phyloP scores from a whole-genome alignment of 2,797 vertebrate genomes.

The Sebastes kiyomatsui region DNA sequence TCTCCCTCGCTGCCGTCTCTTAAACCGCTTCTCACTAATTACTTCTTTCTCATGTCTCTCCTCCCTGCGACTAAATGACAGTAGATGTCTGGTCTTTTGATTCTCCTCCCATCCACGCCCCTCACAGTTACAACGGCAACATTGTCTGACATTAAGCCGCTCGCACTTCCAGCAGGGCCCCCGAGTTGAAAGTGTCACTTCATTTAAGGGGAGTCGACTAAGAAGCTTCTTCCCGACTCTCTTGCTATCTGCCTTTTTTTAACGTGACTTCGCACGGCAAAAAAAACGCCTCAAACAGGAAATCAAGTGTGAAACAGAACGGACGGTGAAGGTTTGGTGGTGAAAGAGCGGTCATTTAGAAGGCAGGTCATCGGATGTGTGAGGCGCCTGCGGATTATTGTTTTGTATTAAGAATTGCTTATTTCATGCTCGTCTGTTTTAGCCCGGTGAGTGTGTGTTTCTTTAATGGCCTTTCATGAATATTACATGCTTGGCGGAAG shows the following conservation, averaged over 20 bases:
- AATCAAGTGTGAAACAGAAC: not conserved
- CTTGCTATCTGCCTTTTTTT: constrained; percentile 8
- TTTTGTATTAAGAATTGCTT: constrained; percentile 56
- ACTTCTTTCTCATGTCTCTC: constrained; percentile 49
- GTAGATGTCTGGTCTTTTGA: constrained; percentile 50
- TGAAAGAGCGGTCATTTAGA: constrained; percentile 6
- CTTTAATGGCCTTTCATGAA: constrained; percentile 70
- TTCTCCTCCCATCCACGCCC: constrained; percentile 27
- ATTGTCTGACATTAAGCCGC: constrained; percentile 69
- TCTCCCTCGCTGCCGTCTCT: constrained; percentile 30
- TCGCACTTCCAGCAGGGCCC: constrained; percentile 16
- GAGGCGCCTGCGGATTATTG: constrained; percentile 32
- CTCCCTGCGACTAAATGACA: constrained; percentile 60
- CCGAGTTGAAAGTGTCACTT: constrained; percentile 63
- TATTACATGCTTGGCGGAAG: constrained; percentile 68
- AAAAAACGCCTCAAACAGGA: not conserved
- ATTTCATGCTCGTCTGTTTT: constrained; percentile 60
- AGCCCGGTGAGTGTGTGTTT: constrained; percentile 44
- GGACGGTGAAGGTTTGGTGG: not conserved
- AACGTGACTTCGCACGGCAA: not conserved
- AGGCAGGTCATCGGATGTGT: not conserved
- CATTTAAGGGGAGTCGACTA: constrained; percentile 42
- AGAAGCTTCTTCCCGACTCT: constrained; percentile 34
- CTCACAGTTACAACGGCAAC: constrained; percentile 34
- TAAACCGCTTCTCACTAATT: constrained; percentile 64